Conservation (phyloP, 2,113 vertebrate species). For the Bubo scandiacus region DNA sequence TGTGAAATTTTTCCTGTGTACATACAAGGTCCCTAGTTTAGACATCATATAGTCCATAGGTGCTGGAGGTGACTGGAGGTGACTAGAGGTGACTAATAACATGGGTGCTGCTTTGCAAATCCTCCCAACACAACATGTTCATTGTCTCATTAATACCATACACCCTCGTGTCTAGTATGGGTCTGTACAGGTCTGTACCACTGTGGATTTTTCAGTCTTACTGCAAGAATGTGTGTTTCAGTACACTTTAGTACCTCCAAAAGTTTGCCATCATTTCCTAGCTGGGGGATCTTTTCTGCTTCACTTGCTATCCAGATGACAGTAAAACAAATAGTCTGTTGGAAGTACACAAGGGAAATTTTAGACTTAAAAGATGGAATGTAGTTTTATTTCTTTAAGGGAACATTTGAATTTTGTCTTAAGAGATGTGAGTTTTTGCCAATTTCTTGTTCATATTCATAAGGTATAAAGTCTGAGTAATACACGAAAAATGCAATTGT, state of each 20-base stretch:
- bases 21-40: neutral
- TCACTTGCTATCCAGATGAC: neutral
- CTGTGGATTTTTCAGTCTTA: neutral
- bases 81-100: neutral
- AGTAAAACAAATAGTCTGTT: neutral
- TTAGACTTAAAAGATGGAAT: neutral
- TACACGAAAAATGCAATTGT: neutral
- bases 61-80: neutral
- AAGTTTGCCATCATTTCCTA: neutral
- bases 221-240: neutral
- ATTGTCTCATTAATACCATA: neutral
- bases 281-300: neutral
- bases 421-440: neutral
- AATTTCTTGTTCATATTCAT: constrained; percentile 21
- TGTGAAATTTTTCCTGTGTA: neutral
- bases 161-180: neutral
- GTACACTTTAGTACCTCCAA: neutral
- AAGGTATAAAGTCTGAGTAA: constrained; percentile 16
- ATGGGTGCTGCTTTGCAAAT: neutral
- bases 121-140: neutral
- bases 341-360: neutral
- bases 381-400: neutral
- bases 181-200: neutral
- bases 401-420: constrained; percentile 4
- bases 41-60: neutral